Conservation (phyloP, 2,113 vertebrate species). For the Corapipo altera region DNA sequence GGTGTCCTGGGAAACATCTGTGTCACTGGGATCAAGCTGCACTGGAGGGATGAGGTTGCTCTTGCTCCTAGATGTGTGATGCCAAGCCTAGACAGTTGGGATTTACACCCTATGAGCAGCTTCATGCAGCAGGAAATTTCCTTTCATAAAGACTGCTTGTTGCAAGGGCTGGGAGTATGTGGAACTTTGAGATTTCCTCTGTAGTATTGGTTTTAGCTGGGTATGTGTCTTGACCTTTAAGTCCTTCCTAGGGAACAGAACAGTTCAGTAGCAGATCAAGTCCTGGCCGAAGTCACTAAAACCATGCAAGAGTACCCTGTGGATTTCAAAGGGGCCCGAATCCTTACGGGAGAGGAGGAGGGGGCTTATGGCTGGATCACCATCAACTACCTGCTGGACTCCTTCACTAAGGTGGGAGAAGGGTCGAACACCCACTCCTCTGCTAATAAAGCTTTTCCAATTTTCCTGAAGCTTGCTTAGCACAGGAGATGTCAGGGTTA, state of each 20-base stretch:
- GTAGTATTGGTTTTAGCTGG: neutral
- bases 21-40: neutral
- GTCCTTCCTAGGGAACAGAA: conserved; percentile 48
- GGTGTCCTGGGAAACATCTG: neutral
- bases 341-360: conserved; percentile 82
- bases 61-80: neutral
- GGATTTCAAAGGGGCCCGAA: conserved; percentile 75
- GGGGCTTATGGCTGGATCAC: conserved; percentile 88
- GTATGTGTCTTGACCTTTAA: neutral
- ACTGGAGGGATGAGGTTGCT: neutral
- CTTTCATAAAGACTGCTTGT: neutral
- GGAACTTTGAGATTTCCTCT: neutral
- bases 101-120: fast-evolving
- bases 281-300: conserved; percentile 75
- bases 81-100: neutral
- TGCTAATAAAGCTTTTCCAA: neutral
- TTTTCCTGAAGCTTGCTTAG: neutral
- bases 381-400: conserved; percentile 86
- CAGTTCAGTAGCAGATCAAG: conserved; percentile 42
- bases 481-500: neutral
- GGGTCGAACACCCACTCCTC: neutral
- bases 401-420: conserved; percentile 82
- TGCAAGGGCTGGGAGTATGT: neutral
- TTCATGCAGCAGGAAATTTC: neutral
- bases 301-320: conserved; percentile 81